A percentile compares a stretch with the other conserved stretches of the same genome.
Conservation (phyloP, 1,140 invertebrate genomes). For the Samia ricini region DNA sequence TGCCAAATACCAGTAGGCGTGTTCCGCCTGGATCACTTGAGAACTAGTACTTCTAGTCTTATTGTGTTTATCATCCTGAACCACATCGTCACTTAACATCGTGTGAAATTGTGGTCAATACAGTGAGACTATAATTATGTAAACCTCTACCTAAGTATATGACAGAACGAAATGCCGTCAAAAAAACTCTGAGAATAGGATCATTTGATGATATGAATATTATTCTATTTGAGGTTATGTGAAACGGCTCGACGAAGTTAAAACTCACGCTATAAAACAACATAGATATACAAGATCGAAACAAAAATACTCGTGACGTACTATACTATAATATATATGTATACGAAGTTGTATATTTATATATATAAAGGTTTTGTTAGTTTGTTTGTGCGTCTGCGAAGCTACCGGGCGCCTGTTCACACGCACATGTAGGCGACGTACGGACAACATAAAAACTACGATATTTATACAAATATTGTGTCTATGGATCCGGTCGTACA, state of each 20-base stretch:
- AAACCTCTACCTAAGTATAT: no score
- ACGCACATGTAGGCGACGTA: slow-evolving; percentile 48
- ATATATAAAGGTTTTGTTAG: slow-evolving; percentile 7
- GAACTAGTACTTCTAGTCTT: no score
- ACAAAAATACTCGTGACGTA: not conserved
- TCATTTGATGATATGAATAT: no score
- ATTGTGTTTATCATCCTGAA: no score
- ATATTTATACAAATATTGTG: not conserved
- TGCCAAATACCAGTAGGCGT: no score
- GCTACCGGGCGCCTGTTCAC: slow-evolving; percentile 8
- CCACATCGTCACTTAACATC: no score
- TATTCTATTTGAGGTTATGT: not conserved
- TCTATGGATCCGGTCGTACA: no score
- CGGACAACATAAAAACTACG: slow-evolving; percentile 25
- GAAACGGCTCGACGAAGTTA: not conserved
- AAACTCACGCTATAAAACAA: not conserved
- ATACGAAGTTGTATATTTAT: slow-evolving; percentile 3
- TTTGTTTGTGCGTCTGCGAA: slow-evolving; percentile 20
- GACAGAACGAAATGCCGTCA: no score
- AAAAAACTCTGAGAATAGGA: no score
- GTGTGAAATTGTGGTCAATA: no score
- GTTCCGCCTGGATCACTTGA: no score
- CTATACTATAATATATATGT: not conserved
- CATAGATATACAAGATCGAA: not conserved
- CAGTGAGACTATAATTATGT: no score